Conservation (phyloP, 2,888 invertebrate species). For the Epinotia bilunana region DNA sequence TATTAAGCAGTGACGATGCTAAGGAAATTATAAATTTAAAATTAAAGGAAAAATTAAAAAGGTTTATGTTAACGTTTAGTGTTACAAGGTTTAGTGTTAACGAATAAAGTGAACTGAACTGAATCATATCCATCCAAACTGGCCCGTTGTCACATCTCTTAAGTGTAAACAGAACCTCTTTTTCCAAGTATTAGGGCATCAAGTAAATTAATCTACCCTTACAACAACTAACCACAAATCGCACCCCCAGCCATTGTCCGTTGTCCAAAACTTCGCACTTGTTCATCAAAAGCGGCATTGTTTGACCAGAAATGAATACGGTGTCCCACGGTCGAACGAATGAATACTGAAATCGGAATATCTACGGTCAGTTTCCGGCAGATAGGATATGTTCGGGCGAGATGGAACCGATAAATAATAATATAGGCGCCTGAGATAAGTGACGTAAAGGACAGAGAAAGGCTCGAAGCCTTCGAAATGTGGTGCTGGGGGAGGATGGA, state of each 20-base stretch:
- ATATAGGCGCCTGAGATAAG: too few relatives aligned
- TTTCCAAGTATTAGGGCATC: not conserved
- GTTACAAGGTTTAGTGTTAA: too few relatives aligned
- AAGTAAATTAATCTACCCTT: not conserved
- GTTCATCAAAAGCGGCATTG: conserved; percentile 8
- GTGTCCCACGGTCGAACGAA: not conserved
- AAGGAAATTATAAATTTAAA: too few relatives aligned
- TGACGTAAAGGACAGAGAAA: too few relatives aligned
- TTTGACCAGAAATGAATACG: not conserved
- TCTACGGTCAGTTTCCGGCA: not conserved
- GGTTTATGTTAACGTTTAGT: too few relatives aligned
- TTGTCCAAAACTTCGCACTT: not conserved
- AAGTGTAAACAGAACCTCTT: not conserved
- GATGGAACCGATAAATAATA: too few relatives aligned
- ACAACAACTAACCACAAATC: not conserved
- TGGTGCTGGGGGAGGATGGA: too few relatives aligned
- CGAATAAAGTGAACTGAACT: not conserved
- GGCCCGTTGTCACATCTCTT: too few relatives aligned
- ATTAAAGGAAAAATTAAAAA: too few relatives aligned
- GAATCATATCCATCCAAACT: too few relatives aligned
- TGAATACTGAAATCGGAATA: not conserved
- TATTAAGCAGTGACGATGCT: too few relatives aligned
- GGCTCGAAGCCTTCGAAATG: too few relatives aligned
- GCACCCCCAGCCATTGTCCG: not conserved
- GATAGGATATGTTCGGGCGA: not conserved